Evolutionary conservation across 2,797 vertebrate genomes (phyloP).

Genomic region (Malurus splendens): DNA sequence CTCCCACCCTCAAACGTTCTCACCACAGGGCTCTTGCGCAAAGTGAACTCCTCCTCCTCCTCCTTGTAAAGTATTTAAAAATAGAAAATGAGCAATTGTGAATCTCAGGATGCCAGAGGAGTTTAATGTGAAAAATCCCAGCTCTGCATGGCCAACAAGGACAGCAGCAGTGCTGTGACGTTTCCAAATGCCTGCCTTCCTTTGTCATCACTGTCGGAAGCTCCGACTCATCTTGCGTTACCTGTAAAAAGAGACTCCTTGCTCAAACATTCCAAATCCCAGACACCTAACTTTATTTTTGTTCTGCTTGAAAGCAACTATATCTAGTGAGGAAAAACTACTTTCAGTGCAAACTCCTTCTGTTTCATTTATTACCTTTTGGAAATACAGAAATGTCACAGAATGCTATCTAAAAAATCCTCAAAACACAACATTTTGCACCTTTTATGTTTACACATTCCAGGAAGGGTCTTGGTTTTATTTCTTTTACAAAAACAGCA

Average conservation of each 20-base stretch:
- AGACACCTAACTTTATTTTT: background rate
- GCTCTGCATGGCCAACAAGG: background rate
- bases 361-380: background rate
- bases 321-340: background rate
- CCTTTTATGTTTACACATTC: background rate
- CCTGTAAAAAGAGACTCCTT: background rate
- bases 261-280: background rate
- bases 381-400: background rate
- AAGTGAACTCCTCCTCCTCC: background rate
- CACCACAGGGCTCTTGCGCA: background rate
- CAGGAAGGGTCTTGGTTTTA: background rate
- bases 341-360: background rate
- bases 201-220: background rate
- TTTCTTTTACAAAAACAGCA: background rate
- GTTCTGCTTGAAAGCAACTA: background rate
- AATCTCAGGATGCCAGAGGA: background rate
- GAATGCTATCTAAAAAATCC: background rate
- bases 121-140: background rate
- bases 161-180: background rate
- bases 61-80: background rate
- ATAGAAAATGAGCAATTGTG: background rate
- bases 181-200: background rate
- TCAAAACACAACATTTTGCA: background rate
- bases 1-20: background rate
- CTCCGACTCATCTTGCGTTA: rapidly evolving